Base-by-base conservation (phyloP, 2,888 invertebrate genomes). In the Metalampra italica region DNA sequence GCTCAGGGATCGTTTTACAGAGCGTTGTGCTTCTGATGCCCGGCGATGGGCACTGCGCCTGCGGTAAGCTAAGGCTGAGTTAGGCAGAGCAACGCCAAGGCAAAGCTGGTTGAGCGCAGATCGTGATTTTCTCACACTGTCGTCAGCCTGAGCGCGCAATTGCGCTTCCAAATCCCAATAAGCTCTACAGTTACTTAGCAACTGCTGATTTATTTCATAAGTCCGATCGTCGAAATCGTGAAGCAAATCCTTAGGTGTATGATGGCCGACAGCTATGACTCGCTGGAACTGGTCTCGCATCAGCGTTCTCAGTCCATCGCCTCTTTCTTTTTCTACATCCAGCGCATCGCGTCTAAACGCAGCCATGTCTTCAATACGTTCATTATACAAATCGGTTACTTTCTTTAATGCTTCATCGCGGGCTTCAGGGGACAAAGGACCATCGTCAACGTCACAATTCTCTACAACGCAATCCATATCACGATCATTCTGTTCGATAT, bases 161-260 rank as follows among this genome's bases (percentile, higher is more conserved):
- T 76, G 70, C 12, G 68, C 71, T 54, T 81, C 82, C 39, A 87
- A 57, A 47, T 85, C 80, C 1, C 59, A 54, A 53, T 78, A 83
- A 7, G 82, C 80, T 56, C 79, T 70, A 8, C 53, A 66, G 55
- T 88, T 88, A 59, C 82, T 82, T 15, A 86, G 47, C 38, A 86
- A 58, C 55, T 87, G 86, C 54, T 86, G 82, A 60, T 87, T 87
- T 5, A 82, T 69, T 46, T 78, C 78, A 55, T 79, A 83, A n/a
- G 75, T 73, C 15, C 62, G 71, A 45, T 77, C 69, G 63, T 87
- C 86, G 53, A 86, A 84, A 41, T 82, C 75, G 44, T 82, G 76
- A 11, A 86, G 54, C 45, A 86, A 59, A 13, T 78, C 71, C 60
- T 74, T 77, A 0, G 82, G 82, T 15, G 78, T 55, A 50, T 53